Conservation (phyloP, 1,140 invertebrate species). For the Pseudomyrmex gracilis region DNA sequence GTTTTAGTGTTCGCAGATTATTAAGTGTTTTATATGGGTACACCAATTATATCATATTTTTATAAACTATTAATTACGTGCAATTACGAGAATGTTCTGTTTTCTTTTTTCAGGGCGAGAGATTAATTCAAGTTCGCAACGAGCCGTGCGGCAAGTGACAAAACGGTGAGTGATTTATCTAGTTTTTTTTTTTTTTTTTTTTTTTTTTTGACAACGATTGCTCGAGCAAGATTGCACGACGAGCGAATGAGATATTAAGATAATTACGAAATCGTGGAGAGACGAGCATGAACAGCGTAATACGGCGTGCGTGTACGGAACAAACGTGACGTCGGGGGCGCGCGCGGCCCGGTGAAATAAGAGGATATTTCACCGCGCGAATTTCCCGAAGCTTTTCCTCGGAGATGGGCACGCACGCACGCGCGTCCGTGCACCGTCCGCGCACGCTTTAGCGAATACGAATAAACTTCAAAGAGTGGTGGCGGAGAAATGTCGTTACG, state of each 20-base stretch:
- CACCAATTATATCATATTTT: too few relatives aligned
- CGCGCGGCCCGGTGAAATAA: slow-evolving; percentile 34
- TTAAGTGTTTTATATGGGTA: too few relatives aligned
- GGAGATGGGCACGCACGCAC: slow-evolving; percentile 49
- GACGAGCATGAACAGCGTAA: background rate
- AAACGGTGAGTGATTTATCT: slow-evolving; percentile 24
- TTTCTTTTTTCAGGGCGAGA: too few relatives aligned
- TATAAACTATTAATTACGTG: too few relatives aligned
- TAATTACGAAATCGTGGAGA: slow-evolving; percentile 51
- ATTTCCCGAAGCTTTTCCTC: slow-evolving; percentile 29
- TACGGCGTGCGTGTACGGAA: background rate
- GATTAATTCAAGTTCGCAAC: background rate
- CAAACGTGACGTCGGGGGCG: slow-evolving; percentile 19
- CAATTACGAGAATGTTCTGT: too few relatives aligned
- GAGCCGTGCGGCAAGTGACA: background rate
- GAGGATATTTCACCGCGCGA: slow-evolving; percentile 50
- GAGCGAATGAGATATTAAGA: slow-evolving; percentile 32
- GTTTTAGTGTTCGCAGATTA: too few relatives aligned
- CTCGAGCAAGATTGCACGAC: slow-evolving; percentile 24
- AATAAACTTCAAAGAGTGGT: slow-evolving; percentile 59
- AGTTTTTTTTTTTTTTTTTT: background rate
- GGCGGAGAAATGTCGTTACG: slow-evolving; percentile 55
- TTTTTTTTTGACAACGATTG: slow-evolving; percentile 7
- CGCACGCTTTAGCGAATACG: slow-evolving; percentile 53
- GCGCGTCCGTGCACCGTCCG: slow-evolving; percentile 37